phyloP scores from a whole-genome alignment of 2,888 invertebrate genomes.

The Trileptium ribeirensis region DNA sequence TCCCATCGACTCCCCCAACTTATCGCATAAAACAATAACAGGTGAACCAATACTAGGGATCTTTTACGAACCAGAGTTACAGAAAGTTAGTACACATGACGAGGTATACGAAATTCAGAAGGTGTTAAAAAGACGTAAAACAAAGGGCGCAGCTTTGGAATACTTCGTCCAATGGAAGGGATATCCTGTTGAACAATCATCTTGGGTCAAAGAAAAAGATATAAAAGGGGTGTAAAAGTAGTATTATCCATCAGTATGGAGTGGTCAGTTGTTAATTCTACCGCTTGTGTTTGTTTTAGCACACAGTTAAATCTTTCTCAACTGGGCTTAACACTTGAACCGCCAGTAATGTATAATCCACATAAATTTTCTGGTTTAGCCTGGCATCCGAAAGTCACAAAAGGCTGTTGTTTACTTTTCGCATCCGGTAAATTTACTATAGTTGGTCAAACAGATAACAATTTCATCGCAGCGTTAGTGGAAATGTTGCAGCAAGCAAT shows the following conservation, averaged over 20 bases:
- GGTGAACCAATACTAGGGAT: not conserved
- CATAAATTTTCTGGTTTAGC: not conserved
- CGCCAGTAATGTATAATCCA: not conserved
- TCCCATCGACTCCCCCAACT: not conserved
- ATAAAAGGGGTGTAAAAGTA: not conserved
- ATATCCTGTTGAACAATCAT: not conserved
- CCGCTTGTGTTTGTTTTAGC: not conserved
- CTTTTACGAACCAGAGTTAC: not conserved
- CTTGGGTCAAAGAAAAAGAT: not conserved
- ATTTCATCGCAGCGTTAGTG: not conserved
- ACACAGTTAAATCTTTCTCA: not conserved
- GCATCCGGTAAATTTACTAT: not conserved
- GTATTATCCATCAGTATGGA: not conserved
- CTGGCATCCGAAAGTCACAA: not conserved
- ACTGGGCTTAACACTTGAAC: not conserved
- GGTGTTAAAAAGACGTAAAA: not conserved
- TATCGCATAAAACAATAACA: not conserved
- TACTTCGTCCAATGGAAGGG: slow-evolving; percentile 7
- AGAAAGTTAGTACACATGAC: not conserved
- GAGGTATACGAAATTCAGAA: not conserved
- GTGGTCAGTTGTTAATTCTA: not conserved
- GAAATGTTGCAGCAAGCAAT: not conserved
- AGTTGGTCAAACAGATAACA: not conserved
- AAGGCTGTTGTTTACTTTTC: not conserved
- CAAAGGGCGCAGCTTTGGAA: not conserved